phyloP scores from a whole-genome alignment of 1,140 invertebrate genomes.

The Acyrthosiphon pisum region DNA sequence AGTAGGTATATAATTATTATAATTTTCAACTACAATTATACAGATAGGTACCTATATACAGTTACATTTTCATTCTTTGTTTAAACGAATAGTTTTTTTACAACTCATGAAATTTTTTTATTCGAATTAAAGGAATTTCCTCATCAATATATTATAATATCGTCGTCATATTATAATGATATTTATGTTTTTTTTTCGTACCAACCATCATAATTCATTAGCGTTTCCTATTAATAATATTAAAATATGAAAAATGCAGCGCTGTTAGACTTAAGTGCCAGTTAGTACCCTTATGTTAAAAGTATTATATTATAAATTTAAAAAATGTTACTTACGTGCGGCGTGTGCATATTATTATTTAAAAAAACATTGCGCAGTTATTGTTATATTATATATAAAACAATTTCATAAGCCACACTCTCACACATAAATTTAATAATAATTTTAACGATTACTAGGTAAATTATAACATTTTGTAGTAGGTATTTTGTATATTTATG shows the following conservation, averaged over 20 bases:
- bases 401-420: not conserved
- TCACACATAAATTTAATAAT: no score
- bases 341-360: not conserved
- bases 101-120: not conserved
- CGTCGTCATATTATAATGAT: not conserved
- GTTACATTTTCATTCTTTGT: not conserved
- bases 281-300: not conserved
- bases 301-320: not conserved
- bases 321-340: not conserved
- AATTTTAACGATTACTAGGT: no score
- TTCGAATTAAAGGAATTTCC: not conserved
- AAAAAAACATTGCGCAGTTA: not conserved
- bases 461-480: no score
- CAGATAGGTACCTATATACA: not conserved
- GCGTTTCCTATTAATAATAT: not conserved
- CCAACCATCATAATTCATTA: not conserved
- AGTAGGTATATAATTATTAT: not conserved
- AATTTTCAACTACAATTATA: not conserved
- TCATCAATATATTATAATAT: not conserved
- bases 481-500: no score
- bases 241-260: not conserved
- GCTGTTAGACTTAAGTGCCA: not conserved
- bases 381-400: not conserved
- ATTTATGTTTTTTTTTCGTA: not conserved
- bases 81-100: not conserved